A percentile compares a stretch with the other conserved stretches of the same genome.
These are phyloP conservation scores for Coccyzus lansbergi DNA, from an alignment of 2,797 vertebrate species.

Conservation along the genomic window DNA sequence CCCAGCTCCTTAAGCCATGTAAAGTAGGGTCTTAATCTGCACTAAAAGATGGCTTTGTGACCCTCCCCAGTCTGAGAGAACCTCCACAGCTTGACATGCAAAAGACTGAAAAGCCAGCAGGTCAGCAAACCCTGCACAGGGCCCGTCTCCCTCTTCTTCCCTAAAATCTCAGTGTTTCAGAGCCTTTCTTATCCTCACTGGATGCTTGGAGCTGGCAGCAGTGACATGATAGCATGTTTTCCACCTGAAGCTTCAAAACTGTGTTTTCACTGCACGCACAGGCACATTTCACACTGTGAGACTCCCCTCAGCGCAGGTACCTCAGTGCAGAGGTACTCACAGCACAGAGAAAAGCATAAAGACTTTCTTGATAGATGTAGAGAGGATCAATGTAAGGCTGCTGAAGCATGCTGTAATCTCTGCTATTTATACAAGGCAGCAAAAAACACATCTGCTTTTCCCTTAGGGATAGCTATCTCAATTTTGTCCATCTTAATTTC, in stretches of 20 bases:
- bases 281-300: background rate
- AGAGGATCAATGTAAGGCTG: background rate
- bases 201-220: background rate
- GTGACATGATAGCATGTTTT: accelerated
- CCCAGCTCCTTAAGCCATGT: background rate
- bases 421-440: background rate
- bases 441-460: background rate
- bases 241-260: background rate
- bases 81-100: background rate
- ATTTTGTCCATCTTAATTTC: background rate
- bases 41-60: background rate
- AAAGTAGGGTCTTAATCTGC: background rate
- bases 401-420: background rate
- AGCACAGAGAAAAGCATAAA: background rate
- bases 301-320: background rate
- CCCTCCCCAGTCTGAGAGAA: background rate
- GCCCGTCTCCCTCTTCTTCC: background rate
- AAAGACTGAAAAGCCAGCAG: background rate
- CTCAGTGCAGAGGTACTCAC: background rate
- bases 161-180: background rate
- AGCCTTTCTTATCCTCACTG: background rate
- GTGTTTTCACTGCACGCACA: background rate
- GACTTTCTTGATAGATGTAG: background rate
- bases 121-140: background rate
- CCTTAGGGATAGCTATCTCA: background rate